These are phyloP conservation scores for Panagrolaimus sp. DNA, from an alignment of 1,140 invertebrate species.

Conservation along the genomic window DNA sequence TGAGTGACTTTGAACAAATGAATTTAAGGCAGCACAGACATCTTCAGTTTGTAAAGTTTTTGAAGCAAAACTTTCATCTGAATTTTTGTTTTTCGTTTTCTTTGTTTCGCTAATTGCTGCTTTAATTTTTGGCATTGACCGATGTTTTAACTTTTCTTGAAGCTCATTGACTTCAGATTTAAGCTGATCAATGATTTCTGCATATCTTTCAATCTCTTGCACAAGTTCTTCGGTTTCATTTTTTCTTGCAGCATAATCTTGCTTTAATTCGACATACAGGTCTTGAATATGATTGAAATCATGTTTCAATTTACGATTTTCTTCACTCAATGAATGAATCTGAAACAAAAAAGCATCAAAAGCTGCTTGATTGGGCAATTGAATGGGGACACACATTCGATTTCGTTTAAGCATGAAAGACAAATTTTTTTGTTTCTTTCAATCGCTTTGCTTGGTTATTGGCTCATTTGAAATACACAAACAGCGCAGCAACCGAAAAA, in stretches of 20 bases:
- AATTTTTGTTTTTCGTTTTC: background rate
- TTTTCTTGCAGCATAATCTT: background rate
- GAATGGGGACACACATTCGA: too few species aligned
- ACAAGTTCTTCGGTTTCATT: slow-evolving; percentile 10
- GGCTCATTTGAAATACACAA: too few species aligned
- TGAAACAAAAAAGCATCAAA: too few species aligned
- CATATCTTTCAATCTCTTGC: slow-evolving; percentile 5
- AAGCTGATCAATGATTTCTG: slow-evolving; percentile 1
- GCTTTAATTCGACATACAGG: background rate
- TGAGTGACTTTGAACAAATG: slow-evolving; percentile 36
- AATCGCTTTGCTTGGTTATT: too few species aligned
- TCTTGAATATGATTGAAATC: slow-evolving; percentile 6
- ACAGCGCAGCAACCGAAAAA: too few species aligned
- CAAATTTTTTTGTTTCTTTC: too few species aligned
- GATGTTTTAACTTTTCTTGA: background rate
- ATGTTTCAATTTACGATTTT: background rate
- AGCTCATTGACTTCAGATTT: background rate
- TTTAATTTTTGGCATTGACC: background rate
- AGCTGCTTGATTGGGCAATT: too few species aligned
- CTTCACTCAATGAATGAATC: too few species aligned
- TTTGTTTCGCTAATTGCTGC: background rate
- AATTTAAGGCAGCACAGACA: slow-evolving; percentile 42
- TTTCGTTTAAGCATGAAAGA: too few species aligned
- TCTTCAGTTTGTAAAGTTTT: slow-evolving; percentile 30
- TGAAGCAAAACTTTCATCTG: background rate